phyloP scores from a whole-genome alignment of 2,797 vertebrate genomes.

The Anableps anableps region DNA sequence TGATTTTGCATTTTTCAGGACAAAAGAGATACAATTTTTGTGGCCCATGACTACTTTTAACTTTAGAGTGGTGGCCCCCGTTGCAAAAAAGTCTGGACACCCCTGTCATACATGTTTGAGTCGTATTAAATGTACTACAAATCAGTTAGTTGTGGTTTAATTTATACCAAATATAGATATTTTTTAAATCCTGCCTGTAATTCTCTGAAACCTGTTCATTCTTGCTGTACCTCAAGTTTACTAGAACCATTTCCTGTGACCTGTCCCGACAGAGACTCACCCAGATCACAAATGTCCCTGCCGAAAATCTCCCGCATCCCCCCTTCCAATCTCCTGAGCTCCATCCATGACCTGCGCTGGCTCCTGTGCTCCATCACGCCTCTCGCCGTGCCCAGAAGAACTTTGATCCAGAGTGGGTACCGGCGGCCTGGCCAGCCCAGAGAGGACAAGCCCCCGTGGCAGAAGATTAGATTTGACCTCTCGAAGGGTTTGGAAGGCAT shows the following conservation, averaged over 20 bases:
- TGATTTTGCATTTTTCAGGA: too few species aligned
- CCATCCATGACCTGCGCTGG: conserved; percentile 33
- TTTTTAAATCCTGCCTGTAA: neutral
- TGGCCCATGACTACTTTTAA: too few species aligned
- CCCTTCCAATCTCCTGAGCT: conserved; percentile 45
- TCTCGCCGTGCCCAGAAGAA: conserved; percentile 47
- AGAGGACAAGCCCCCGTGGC: conserved; percentile 77
- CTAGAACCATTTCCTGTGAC: conserved; percentile 2
- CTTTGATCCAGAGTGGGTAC: conserved; percentile 70
- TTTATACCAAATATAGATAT: neutral
- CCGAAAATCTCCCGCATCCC: conserved; percentile 46
- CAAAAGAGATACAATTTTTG: too few species aligned
- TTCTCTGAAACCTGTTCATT: neutral
- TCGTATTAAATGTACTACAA: neutral
- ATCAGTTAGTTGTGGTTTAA: neutral
- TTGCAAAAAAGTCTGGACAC: too few species aligned
- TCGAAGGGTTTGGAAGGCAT: conserved; percentile 83
- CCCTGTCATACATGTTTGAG: neutral
- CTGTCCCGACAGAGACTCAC: conserved; percentile 36
- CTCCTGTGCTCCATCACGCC: conserved; percentile 32
- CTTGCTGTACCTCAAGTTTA: neutral
- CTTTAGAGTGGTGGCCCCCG: too few species aligned
- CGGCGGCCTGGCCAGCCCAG: conserved; percentile 83
- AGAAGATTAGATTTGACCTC: conserved; percentile 80
- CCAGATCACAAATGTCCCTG: conserved; percentile 58